A percentile compares a stretch with the other conserved stretches of the same genome.
Evolutionary conservation across 2,797 vertebrate species (phyloP).

Genomic region (Lepilemur septentrionalis): DNA sequence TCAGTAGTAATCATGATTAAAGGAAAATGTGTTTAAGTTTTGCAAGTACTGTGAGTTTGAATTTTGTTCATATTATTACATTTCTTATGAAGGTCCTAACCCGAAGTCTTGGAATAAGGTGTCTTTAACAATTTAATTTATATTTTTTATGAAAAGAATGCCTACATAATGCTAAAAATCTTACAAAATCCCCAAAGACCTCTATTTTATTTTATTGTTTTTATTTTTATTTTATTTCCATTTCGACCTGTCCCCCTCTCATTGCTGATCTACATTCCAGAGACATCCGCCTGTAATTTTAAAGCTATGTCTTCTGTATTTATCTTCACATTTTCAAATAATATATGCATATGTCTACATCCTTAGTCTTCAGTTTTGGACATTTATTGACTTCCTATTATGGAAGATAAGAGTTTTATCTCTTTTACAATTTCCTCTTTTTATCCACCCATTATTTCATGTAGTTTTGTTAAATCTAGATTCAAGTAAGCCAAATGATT

Average conservation of each 20-base stretch:
- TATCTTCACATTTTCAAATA: background rate
- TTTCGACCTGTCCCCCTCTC: background rate
- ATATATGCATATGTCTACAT: background rate
- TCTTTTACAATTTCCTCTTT: background rate
- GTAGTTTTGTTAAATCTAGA: background rate
- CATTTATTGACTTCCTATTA: background rate
- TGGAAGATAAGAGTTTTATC: background rate
- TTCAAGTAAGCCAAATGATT: background rate
- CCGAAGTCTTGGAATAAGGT: background rate
- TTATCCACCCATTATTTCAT: background rate
- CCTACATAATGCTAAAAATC: background rate
- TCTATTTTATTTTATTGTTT: slow-evolving; percentile 7
- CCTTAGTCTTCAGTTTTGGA: background rate
- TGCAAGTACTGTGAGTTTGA: background rate
- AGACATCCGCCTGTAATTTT: background rate
- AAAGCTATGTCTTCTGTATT: background rate
- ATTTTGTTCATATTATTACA: background rate
- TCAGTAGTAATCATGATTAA: background rate
- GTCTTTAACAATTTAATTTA: slow-evolving; percentile 5
- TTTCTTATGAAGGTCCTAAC: background rate
- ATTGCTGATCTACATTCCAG: background rate
- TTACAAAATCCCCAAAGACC: background rate
- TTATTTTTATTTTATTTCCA: background rate
- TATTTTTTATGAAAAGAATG: slow-evolving; percentile 12
- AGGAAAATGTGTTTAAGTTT: slow-evolving; percentile 11